These are phyloP conservation scores for Cinara cedri DNA, from an alignment of 2,888 invertebrate genomes.

Conservation along the genomic window DNA sequence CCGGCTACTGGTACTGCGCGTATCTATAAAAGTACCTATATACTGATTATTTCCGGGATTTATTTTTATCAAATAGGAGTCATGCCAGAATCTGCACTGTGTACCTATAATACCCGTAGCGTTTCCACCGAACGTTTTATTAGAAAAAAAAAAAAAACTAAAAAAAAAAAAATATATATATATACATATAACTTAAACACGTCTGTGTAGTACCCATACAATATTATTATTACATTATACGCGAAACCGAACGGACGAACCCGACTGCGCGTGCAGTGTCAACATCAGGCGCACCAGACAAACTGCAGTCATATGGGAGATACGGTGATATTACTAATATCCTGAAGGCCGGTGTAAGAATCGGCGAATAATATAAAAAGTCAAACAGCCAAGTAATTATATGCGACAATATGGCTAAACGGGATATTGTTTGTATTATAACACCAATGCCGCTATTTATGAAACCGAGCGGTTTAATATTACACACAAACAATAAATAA, in stretches of 20 bases:
- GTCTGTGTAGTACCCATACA: too few relatives aligned
- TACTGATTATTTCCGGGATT: slow-evolving; percentile 51
- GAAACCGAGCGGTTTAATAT: slow-evolving; percentile 19
- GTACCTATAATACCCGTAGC: background rate
- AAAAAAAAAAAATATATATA: background rate
- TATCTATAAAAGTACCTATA: slow-evolving; percentile 36
- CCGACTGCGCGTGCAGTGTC: slow-evolving; percentile 34
- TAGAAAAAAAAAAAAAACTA: slow-evolving; percentile 31
- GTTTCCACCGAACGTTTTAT: slow-evolving; percentile 27
- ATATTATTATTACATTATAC: too few relatives aligned
- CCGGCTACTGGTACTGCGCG: slow-evolving; percentile 33
- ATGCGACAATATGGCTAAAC: slow-evolving; percentile 9
- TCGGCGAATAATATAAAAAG: slow-evolving; percentile 38
- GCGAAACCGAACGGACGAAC: slow-evolving; percentile 28
- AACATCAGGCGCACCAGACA: slow-evolving; percentile 34
- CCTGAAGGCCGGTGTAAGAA: slow-evolving; percentile 50
- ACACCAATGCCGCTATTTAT: too few relatives aligned
- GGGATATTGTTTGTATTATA: slow-evolving; percentile 21
- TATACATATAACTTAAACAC: too few relatives aligned
- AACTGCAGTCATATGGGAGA: slow-evolving; percentile 48
- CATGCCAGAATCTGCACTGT: slow-evolving; percentile 50
- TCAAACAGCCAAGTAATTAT: slow-evolving; percentile 20
- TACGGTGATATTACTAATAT: slow-evolving; percentile 13
- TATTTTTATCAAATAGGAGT: slow-evolving; percentile 56
- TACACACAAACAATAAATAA: too few relatives aligned